phyloP scores from a whole-genome alignment of 2,113 vertebrate genomes.

The Elanus axillaris region DNA sequence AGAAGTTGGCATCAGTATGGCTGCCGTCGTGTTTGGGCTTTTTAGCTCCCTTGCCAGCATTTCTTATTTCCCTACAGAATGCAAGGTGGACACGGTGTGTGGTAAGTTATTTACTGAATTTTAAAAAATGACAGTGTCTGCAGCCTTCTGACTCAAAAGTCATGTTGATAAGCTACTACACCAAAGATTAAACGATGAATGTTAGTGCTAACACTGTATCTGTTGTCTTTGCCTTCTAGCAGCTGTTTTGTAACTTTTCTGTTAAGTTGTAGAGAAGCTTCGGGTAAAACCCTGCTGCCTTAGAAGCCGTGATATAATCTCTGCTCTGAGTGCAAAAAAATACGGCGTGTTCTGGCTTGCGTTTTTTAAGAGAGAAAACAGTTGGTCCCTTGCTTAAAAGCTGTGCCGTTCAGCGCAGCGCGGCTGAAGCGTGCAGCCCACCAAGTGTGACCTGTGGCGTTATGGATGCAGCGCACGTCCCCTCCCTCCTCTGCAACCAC shows the following conservation, averaged over 20 bases:
- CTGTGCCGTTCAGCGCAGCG: not conserved
- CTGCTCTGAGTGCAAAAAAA: not conserved
- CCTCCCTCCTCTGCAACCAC: not conserved
- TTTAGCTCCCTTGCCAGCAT: not conserved
- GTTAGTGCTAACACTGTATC: not conserved
- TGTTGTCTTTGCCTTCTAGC: not conserved
- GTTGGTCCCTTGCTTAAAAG: not conserved
- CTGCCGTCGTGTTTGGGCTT: not conserved
- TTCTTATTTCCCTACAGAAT: not conserved
- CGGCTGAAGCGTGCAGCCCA: not conserved
- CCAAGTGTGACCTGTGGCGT: not conserved
- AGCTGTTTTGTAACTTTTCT: not conserved
- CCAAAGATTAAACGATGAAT: not conserved
- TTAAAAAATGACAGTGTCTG: not conserved
- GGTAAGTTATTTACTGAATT: not conserved
- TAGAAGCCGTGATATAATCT: not conserved
- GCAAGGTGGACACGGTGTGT: not conserved
- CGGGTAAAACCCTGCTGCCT: not conserved
- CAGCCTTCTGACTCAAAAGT: not conserved
- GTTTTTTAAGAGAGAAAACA: not conserved
- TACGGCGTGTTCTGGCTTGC: not conserved
- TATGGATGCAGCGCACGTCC: not conserved
- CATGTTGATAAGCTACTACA: not conserved
- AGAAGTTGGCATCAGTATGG: not conserved
- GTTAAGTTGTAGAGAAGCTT: not conserved